Evolutionary conservation across 2,888 invertebrate species (phyloP).

Genomic region (Tiliacea citrago): DNA sequence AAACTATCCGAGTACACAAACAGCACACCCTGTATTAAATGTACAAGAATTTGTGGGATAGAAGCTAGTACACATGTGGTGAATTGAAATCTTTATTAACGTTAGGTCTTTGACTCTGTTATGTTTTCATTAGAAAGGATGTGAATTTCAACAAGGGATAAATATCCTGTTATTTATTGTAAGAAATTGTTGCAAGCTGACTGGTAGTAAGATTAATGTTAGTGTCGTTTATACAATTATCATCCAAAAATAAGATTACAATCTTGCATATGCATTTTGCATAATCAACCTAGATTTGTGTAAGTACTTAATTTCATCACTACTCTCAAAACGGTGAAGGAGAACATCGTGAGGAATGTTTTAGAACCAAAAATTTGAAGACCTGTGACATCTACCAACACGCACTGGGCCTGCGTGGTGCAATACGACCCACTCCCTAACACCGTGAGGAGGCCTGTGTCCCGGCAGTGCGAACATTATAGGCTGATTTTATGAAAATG

Average conservation of each 20-base stretch:
- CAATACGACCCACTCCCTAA: too few species aligned
- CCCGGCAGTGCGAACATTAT: too few species aligned
- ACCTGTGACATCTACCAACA: too few species aligned
- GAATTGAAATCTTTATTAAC: constrained; percentile 36
- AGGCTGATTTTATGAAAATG: too few species aligned
- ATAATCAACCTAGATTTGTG: too few species aligned
- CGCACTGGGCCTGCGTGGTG: too few species aligned
- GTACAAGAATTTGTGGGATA: constrained; percentile 55
- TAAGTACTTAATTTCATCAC: too few species aligned
- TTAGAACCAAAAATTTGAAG: too few species aligned
- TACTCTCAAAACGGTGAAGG: too few species aligned
- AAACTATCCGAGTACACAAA: constrained; percentile 49
- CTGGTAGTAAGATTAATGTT: not conserved
- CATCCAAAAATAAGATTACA: not conserved
- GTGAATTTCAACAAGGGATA: not conserved
- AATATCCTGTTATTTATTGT: constrained; percentile 4
- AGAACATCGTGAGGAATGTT: too few species aligned
- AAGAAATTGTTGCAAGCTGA: not conserved
- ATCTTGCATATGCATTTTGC: too few species aligned
- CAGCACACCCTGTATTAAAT: constrained; percentile 40
- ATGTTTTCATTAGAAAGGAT: constrained; percentile 19
- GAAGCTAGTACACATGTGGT: constrained; percentile 37
- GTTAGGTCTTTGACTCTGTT: constrained; percentile 39
- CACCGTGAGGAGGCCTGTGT: too few species aligned
- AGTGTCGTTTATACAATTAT: not conserved